Conservation (phyloP, 2,888 invertebrate species). For the Punctoribates punctum region DNA sequence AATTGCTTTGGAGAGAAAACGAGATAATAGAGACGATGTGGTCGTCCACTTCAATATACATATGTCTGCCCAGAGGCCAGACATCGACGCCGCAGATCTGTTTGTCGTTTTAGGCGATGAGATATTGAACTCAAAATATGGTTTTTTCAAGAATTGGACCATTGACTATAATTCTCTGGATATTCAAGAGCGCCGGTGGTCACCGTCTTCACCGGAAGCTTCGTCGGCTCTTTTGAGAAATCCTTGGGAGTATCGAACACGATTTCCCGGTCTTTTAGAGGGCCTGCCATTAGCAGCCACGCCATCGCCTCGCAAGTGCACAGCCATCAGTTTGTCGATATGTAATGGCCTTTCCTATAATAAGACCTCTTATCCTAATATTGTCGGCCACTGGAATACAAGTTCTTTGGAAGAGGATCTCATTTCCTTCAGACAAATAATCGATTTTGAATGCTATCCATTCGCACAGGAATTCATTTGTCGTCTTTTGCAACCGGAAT, state of each 20-base stretch:
- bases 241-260: constrained; percentile 46
- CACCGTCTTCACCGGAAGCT: constrained; percentile 15
- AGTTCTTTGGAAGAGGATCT: constrained; percentile 69
- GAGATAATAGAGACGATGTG: constrained; percentile 61
- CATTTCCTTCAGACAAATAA: constrained; percentile 69
- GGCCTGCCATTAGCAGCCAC: constrained; percentile 47
- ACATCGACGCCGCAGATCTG: constrained; percentile 67
- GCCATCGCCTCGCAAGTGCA: constrained; percentile 48
- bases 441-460: constrained; percentile 83
- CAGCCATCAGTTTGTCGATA: constrained; percentile 49
- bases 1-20: constrained; percentile 72
- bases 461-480: constrained; percentile 86
- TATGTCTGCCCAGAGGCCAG: constrained; percentile 55
- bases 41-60: constrained; percentile 79
- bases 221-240: constrained; percentile 42
- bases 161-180: constrained; percentile 65
- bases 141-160: constrained; percentile 60
- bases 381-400: constrained; percentile 64
- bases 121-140: constrained; percentile 45
- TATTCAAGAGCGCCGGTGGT: constrained; percentile 57
- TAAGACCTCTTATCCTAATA: constrained; percentile 75
- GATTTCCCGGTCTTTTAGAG: constrained; percentile 48
- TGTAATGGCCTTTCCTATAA: constrained; percentile 65
- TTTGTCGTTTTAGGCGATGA: constrained; percentile 55
- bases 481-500: constrained; percentile 76